phyloP scores from a whole-genome alignment of 2,113 vertebrate species.

The Nesoenas mayeri region DNA sequence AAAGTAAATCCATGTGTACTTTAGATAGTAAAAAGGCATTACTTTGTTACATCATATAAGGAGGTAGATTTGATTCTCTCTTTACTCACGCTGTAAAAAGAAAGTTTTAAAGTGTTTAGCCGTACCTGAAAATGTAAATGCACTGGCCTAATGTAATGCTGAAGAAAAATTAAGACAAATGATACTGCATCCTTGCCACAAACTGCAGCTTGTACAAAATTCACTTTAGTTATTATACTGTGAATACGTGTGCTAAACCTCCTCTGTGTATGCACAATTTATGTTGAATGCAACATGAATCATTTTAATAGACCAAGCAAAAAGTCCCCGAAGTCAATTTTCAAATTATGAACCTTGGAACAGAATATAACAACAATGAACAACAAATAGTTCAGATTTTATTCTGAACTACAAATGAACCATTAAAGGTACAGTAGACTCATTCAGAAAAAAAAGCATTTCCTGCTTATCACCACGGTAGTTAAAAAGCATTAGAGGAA shows the following conservation, averaged over 20 bases:
- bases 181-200: slow-evolving; percentile 82
- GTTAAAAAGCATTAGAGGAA: background rate
- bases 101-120: slow-evolving; percentile 83
- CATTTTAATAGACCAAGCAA: slow-evolving; percentile 93
- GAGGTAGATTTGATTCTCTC: slow-evolving; percentile 93
- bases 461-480: background rate
- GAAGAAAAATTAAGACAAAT: slow-evolving; percentile 86
- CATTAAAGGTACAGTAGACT: slow-evolving; percentile 69
- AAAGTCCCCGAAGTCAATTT: slow-evolving; percentile 89
- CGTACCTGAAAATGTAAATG: slow-evolving; percentile 85
- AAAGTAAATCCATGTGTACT: slow-evolving; percentile 90
- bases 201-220: slow-evolving; percentile 82
- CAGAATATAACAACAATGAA: slow-evolving; percentile 80
- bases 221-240: slow-evolving; percentile 85
- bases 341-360: slow-evolving; percentile 89
- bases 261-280: slow-evolving; percentile 96
- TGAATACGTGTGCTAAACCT: slow-evolving; percentile 81
- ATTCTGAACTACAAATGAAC: slow-evolving; percentile 79
- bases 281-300: slow-evolving; percentile 94
- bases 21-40: slow-evolving; percentile 92
- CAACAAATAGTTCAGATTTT: slow-evolving; percentile 80
- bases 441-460: slow-evolving; percentile 46
- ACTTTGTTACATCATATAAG: slow-evolving; percentile 91
- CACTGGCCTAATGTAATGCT: slow-evolving; percentile 80
- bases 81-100: slow-evolving; percentile 81